Conservation (phyloP, 2,113 vertebrate species). For the Ceyx cyanopectus region DNA sequence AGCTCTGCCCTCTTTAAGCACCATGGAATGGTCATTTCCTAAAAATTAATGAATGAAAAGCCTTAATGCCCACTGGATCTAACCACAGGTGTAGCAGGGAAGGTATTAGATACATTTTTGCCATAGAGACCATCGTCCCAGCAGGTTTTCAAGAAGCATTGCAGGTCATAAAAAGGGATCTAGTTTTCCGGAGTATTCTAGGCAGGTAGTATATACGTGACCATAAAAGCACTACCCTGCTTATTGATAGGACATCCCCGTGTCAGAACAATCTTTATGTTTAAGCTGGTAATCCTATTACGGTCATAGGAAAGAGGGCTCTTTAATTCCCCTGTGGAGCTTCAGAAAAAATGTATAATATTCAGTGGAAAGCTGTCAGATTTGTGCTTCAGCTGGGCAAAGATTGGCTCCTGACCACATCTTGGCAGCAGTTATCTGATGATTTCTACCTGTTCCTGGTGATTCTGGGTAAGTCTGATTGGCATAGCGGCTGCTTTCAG, state of each 20-base stretch:
- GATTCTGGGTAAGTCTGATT: not conserved
- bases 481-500: not conserved
- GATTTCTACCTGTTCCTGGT: not conserved
- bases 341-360: not conserved
- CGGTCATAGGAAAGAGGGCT: not conserved
- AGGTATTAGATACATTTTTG: not conserved
- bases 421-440: not conserved
- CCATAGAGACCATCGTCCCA: not conserved
- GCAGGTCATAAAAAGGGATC: not conserved
- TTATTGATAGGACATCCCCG: not conserved
- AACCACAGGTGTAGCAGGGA: not conserved
- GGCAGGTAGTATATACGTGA: not conserved
- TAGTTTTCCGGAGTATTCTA: not conserved
- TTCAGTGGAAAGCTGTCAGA: not conserved
- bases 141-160: not conserved
- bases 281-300: not conserved
- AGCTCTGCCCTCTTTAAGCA: slow-evolving; percentile 82
- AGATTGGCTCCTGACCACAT: not conserved
- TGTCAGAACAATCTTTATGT: not conserved
- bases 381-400: not conserved
- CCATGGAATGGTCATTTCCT: slow-evolving; percentile 89
- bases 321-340: not conserved
- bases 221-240: not conserved
- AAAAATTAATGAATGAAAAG: slow-evolving; percentile 33
- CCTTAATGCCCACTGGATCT: not conserved